Percentiles rank a stretch among this genome's conserved stretches.
Evolutionary conservation across 1,140 invertebrate genomes (phyloP).

Genomic region (Hylaeus volcanicus): DNA sequence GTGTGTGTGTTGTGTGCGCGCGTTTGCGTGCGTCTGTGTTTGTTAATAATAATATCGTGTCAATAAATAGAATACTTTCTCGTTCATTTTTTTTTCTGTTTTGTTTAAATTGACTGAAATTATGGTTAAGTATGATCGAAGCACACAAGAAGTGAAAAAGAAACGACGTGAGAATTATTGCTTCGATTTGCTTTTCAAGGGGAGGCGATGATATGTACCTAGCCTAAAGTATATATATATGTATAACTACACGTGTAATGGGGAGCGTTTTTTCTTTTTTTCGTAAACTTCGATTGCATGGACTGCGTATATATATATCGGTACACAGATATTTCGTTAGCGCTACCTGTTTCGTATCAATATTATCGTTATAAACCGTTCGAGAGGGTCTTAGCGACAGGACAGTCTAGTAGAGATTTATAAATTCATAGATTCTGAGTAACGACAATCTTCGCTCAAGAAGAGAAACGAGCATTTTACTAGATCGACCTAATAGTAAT

Average conservation of each 20-base stretch:
- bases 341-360: not conserved
- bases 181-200: conserved; percentile 46
- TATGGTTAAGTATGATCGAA: conserved; percentile 54
- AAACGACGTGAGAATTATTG: conserved; percentile 27
- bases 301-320: not conserved
- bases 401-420: conserved; percentile 5
- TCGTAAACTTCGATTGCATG: conserved; percentile 20
- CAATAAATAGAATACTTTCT: conserved; percentile 35
- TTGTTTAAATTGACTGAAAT: conserved; percentile 59
- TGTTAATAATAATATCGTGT: conserved; percentile 43
- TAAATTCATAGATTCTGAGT: conserved; percentile 18
- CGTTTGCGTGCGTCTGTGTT: not conserved
- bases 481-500: conserved; percentile 42
- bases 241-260: conserved; percentile 31
- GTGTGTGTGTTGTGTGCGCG: no score
- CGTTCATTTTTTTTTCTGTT: conserved; percentile 7
- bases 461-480: not conserved
- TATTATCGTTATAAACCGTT: conserved; percentile 9
- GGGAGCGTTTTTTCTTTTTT: conserved; percentile 19
- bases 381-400: not conserved
- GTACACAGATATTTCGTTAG: conserved; percentile 7
- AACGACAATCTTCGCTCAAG: not conserved
- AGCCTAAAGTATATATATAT: conserved; percentile 37
- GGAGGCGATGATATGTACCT: conserved; percentile 77
- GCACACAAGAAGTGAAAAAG: conserved; percentile 40